Evolutionary conservation across 37 sponge, comb jelly and placozoan species (phyloP), one percentile per base, ranked within the genome.

Genomic region (Haliclona indistincta): DNA sequence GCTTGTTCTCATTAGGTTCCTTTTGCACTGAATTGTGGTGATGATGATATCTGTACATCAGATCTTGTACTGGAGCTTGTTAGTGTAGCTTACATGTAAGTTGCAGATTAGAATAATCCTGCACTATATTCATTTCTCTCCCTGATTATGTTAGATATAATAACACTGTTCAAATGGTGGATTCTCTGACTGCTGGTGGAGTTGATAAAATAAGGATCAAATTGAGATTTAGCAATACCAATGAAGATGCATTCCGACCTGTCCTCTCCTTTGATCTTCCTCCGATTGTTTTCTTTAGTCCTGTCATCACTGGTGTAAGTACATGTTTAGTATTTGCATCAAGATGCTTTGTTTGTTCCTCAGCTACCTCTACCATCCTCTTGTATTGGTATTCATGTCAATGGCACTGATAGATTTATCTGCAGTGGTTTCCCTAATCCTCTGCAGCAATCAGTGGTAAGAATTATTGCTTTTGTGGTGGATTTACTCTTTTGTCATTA

Each of bases 11-110:
- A 47, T 17, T 13, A 47, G 49, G 13, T 47, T 17, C 49, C 49
- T 17, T 8, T 47, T 17, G 49, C 13, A 13, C 49, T 8, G 13
- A 6, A 58, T 6, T 58, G 60, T 58, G 60, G 60, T 25, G 60
- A 58, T 25, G 60, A 58, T 58, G 60, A 58, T 25, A 20, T 58
- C n/a, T 58, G 60, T 58, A n/a, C 11, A 25, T 20, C 60, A n/a
- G 60, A 58, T 20, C 60, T 58, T 20, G n/a, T 7, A 20, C 28
- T 58, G 7, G 25, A 58, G 7, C 11, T 58, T 58, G n/a, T n/a
- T 25, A 58, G n/a, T 20, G n/a, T 58, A 6, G n/a, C 60, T 58
- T 58, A 58, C n/a, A 6, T 58, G 60, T 58, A n/a, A n/a, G n/a
- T n/a, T n/a, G n/a, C n/a, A n/a, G n/a, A n/a, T n/a, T 25, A 26